Evolutionary conservation across 1,140 invertebrate genomes (phyloP).

Genomic region (Trichonephila clavipes): DNA sequence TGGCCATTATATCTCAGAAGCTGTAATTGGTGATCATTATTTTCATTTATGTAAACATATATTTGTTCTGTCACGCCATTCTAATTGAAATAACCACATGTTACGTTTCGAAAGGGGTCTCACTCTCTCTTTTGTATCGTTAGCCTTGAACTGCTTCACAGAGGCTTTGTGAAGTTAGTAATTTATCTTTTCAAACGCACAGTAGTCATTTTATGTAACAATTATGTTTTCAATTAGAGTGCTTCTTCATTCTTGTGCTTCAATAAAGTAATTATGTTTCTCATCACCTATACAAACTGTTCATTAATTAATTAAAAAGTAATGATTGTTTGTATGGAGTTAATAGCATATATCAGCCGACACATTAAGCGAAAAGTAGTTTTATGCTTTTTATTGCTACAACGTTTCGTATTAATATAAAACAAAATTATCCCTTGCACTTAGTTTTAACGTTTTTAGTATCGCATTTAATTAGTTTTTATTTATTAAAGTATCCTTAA

Average conservation of each 20-base stretch:
- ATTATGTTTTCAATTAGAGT: background rate
- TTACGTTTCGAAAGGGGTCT: background rate
- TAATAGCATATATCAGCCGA: too few species aligned
- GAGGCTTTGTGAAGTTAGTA: background rate
- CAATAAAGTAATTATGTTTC: background rate
- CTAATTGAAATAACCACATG: background rate
- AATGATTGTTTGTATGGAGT: too few species aligned
- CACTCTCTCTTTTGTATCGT: background rate
- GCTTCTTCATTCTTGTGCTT: background rate
- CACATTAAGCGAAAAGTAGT: too few species aligned
- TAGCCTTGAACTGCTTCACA: background rate
- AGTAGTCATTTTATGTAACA: background rate
- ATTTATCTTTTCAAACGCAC: background rate
- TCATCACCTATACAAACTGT: too few species aligned
- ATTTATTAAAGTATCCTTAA: too few species aligned
- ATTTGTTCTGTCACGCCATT: constrained; percentile 14
- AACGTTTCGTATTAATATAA: too few species aligned
- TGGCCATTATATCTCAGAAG: background rate
- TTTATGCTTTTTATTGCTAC: too few species aligned
- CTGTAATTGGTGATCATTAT: constrained; percentile 20
- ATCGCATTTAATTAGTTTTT: too few species aligned
- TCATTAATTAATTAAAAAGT: too few species aligned
- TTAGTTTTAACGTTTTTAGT: too few species aligned
- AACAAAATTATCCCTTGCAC: too few species aligned
- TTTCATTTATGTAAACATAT: constrained; percentile 28